Conservation (phyloP, 2,113 vertebrate genomes). For the Bostrychus sinensis region DNA sequence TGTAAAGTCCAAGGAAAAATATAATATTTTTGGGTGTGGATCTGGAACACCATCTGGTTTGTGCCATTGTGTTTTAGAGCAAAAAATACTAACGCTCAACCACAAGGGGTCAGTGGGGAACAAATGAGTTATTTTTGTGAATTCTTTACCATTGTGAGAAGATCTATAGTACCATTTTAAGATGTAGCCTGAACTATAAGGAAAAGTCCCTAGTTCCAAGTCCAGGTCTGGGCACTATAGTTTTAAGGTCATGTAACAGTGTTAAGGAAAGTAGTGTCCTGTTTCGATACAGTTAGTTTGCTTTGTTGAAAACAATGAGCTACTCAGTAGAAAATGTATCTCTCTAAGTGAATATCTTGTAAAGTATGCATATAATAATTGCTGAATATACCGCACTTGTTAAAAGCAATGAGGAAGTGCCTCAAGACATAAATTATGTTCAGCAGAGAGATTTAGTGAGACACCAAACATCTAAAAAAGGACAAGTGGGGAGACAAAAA, state of each 20-base stretch:
- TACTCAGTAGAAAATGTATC: background rate
- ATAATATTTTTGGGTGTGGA: too few relatives aligned
- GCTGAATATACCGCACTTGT: background rate
- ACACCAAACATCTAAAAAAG: slow-evolving; percentile 29
- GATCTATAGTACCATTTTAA: too few relatives aligned
- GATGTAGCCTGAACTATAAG: too few relatives aligned
- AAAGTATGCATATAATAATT: background rate
- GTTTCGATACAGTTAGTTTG: background rate
- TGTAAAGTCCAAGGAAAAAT: too few relatives aligned
- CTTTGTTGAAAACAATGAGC: background rate
- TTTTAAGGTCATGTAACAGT: background rate
- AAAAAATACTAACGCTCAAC: too few relatives aligned
- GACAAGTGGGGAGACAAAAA: slow-evolving; percentile 46
- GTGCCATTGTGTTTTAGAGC: too few relatives aligned
- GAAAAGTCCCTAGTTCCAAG: too few relatives aligned
- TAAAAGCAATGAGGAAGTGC: slow-evolving; percentile 15
- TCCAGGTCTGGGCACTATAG: too few relatives aligned
- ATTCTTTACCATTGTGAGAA: too few relatives aligned
- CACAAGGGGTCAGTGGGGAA: too few relatives aligned
- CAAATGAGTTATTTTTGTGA: too few relatives aligned
- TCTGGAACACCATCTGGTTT: too few relatives aligned
- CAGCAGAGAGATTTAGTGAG: slow-evolving; percentile 29
- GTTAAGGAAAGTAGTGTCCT: background rate
- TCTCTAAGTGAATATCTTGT: background rate
- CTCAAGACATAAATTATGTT: slow-evolving; percentile 25